Conservation (phyloP, 2,888 invertebrate genomes). For the Encarsia formosa region DNA sequence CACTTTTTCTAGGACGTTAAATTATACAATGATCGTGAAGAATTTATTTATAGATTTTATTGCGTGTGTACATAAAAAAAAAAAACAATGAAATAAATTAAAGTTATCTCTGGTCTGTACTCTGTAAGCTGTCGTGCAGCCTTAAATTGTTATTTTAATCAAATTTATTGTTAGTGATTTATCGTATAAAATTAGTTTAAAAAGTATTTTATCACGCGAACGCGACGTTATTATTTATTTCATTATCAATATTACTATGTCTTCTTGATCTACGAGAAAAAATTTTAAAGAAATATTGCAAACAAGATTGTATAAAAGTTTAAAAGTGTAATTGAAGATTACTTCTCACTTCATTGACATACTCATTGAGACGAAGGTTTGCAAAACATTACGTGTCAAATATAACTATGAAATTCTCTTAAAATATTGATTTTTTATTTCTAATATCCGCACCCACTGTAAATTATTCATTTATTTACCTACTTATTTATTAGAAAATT, state of each 20-base stretch:
- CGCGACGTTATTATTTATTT: slow-evolving; percentile 1
- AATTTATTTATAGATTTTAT: slow-evolving; percentile 17
- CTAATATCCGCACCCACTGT: no score
- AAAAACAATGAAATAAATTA: background rate
- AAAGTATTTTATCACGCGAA: slow-evolving; percentile 7
- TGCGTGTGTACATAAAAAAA: slow-evolving; percentile 19
- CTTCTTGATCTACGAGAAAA: slow-evolving; percentile 3
- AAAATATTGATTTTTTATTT: no score
- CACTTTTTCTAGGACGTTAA: slow-evolving; percentile 15
- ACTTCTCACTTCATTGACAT: no score
- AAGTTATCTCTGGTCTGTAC: slow-evolving; percentile 10
- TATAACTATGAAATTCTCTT: no score
- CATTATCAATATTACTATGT: background rate
- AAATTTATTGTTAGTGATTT: slow-evolving; percentile 10
- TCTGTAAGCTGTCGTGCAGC: slow-evolving; percentile 16
- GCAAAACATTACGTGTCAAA: no score
- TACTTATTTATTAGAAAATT: no score
- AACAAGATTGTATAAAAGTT: no score
- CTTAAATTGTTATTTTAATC: slow-evolving; percentile 21
- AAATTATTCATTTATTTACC: no score
- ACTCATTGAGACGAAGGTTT: no score
- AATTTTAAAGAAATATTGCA: slow-evolving; percentile 6
- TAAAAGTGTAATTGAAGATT: no score
- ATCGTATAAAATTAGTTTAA: slow-evolving; percentile 2
- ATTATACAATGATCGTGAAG: no score